Evolutionary conservation across 53 echinoderm and acorn worm species (phyloP).

Genomic region (Apostichopus leukothele): DNA sequence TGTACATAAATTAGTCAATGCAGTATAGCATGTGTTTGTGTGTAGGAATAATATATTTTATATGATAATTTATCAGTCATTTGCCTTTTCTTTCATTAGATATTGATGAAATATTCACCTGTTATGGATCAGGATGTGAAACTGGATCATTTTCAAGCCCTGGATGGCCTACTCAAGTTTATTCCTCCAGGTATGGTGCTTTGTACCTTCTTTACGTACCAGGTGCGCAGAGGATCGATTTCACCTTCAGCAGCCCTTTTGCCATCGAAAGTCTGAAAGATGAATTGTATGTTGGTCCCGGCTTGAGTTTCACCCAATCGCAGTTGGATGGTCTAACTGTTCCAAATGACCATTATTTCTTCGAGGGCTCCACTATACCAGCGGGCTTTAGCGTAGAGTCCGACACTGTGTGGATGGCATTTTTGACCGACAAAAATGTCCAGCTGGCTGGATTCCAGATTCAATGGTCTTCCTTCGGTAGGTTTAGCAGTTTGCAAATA

Average conservation of each 20-base stretch:
- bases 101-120: conserved; percentile 68
- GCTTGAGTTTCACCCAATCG: conserved; percentile 23
- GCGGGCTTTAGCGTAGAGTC: conserved; percentile 46
- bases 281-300: conserved; percentile 81
- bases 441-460: conserved; percentile 66
- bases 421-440: conserved; percentile 89
- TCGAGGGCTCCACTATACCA: conserved; percentile 54
- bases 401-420: conserved; percentile 74
- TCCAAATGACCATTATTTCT: conserved; percentile 69
- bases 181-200: conserved; percentile 61
- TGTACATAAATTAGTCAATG: too few relatives aligned
- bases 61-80: too few relatives aligned
- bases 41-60: too few relatives aligned
- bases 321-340: conserved; percentile 51
- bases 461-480: conserved; percentile 50
- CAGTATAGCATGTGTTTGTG: too few relatives aligned
- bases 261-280: conserved; percentile 78
- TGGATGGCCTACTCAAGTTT: conserved; percentile 61
- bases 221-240: conserved; percentile 64
- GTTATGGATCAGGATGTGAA: conserved; percentile 66
- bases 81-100: conserved; percentile 43
- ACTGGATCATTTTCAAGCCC: conserved; percentile 59
- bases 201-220: conserved; percentile 83
- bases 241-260: conserved; percentile 68
- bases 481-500: neutral